Base-by-base conservation (phyloP, 1,140 invertebrate species). In the Magallana ariakensis region DNA sequence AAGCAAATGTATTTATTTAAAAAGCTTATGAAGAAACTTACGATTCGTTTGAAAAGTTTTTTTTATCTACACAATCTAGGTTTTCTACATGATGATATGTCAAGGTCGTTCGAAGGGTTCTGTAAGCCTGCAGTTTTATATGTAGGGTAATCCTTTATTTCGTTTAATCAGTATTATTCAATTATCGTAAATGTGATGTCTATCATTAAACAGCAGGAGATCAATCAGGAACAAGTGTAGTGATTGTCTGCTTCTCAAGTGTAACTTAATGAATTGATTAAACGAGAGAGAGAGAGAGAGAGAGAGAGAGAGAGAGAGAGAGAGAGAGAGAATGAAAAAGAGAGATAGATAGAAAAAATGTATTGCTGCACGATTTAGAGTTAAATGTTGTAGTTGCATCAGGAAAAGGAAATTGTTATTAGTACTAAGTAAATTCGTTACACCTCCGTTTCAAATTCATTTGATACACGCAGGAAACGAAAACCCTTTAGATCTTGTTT, bases 181-280 rank as follows among this genome's bases (percentile, higher is more conserved):
- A 75, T 75, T 75, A 75, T 75, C 66, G 6, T 26, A 33, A 26
- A 75, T 19, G 58, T 75, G 22, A 4, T 26, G 66, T 75, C 11
- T 19, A 75, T 26, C 66, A 75, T 75, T 75, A 26, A 75, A 26
- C 66, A 75, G 66, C 66, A 75, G 33, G 66, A 75, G 13, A 22
- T 26, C 66, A 13, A 75, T 75, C 22, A 46, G 11, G 5, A 75
- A 75, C 66, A 75, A 75, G 10, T 75, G 26, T 13, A 75, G 26
- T 75, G 33, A 75, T 75, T 75, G 19, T 75, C 66, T 75, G 66
- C 66, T 26, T 75, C 66, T 75, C 9, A 75, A 75, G 66, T 75
- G 66, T 75, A 75, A 75, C 66, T 75, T 75, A 75, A 75, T 22
- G 66, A 75, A 75, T 75, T 75, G 66, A 75, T 75, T 75, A 75